phyloP scores from a whole-genome alignment of 2,113 vertebrate species.

The Neotoma lepida region DNA sequence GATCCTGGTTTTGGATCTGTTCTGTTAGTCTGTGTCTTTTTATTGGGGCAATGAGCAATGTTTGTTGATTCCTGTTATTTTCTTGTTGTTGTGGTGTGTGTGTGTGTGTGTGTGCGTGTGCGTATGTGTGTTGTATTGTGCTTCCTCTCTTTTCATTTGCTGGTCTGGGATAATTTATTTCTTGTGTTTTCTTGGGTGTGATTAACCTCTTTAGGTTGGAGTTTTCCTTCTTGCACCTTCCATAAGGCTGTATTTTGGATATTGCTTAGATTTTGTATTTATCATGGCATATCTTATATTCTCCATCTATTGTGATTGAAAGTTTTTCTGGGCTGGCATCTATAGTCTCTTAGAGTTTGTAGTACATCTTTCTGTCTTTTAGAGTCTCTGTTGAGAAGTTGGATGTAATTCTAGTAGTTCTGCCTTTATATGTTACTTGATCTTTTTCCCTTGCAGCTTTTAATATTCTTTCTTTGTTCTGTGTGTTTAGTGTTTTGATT shows the following conservation, averaged over 20 bases:
- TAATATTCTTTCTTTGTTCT: background rate
- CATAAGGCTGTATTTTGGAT: background rate
- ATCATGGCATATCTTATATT: background rate
- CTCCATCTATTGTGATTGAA: background rate
- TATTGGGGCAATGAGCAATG: background rate
- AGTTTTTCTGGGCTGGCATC: background rate
- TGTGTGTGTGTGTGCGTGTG: background rate
- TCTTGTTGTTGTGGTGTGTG: background rate
- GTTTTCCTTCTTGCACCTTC: background rate
- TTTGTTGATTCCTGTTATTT: background rate
- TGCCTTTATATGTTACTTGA: background rate
- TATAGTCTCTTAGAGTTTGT: background rate
- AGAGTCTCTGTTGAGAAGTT: background rate
- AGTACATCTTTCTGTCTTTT: background rate
- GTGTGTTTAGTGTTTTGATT: background rate
- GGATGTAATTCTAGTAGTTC: background rate
- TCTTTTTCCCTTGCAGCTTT: background rate
- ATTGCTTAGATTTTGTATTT: background rate
- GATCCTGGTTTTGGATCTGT: background rate
- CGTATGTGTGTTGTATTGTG: background rate
- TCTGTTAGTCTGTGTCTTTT: background rate
- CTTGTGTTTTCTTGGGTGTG: background rate
- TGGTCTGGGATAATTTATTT: background rate
- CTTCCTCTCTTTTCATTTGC: background rate
- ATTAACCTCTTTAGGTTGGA: background rate